Evolutionary conservation across 2,113 vertebrate species (phyloP), one percentile per base, ranked within the genome.

Genomic region (Mesoclemmys tuberculata): DNA sequence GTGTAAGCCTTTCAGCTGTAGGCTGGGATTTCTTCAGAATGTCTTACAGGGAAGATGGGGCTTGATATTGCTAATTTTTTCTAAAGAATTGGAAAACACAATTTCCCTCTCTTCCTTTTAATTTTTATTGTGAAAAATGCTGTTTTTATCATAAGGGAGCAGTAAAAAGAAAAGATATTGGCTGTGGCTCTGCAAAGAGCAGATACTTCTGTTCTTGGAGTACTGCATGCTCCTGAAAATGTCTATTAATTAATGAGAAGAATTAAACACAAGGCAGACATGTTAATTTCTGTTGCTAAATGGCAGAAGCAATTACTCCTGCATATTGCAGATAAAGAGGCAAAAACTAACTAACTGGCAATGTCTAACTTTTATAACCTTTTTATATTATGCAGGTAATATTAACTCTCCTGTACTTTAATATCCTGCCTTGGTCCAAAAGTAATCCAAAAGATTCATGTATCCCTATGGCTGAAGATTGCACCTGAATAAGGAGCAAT

Each of bases 391-490:
- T 6, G 27, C 75, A 80, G 87, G 8, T 44, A 58, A 0, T 1
- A 0, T 27, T 31, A 49, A 29, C 6, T 48, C 90, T 90, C 78
- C 55, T 86, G 55, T 0, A 0, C 44, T 56, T 16, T 0, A 0
- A 2, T 26, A n/a, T 75, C 85, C 75, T 85, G 5, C 38, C 93
- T 89, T 51, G 8, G 56, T n/a, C 58, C 10, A 80, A 85, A 56
- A 49, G 19, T 93, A 90, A 48, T 19, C 55, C 46, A 0, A 38
- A 41, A 12, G 4, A 49, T 14, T 5, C 74, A 54, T 86, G 79
- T 58, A n/a, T 78, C 64, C 16, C 19, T 38, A 38, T 71, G 18
- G 8, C 74, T 77, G 74, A 27, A 77, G 26, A 77, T 68, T 96
- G 68, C 61, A 48, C 31, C 77, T 44, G 22, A 52, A 44, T 95